Percentiles rank a stretch among this genome's conserved stretches.
Conservation (phyloP, 2,888 invertebrate species). For the Acanthococcus lagerstroemiae region DNA sequence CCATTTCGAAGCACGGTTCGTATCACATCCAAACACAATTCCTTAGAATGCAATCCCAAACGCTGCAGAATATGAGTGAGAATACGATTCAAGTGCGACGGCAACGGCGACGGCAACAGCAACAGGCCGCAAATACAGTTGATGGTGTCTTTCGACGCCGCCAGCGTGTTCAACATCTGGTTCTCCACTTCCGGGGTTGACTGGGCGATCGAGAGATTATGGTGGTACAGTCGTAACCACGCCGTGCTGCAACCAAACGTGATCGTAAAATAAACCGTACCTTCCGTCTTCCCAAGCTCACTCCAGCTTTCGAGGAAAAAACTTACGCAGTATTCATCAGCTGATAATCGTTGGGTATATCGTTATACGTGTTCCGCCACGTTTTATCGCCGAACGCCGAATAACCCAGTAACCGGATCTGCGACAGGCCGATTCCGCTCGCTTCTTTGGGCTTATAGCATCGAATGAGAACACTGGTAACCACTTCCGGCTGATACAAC, state of each 20-base stretch:
- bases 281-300: background rate
- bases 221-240: constrained; percentile 18
- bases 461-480: constrained; percentile 66
- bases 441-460: constrained; percentile 78
- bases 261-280: background rate
- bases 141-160: constrained; percentile 43
- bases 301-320: background rate
- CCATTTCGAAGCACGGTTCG: constrained; percentile 51
- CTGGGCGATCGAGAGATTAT: constrained; percentile 4
- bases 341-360: constrained; percentile 21
- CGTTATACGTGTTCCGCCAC: constrained; percentile 17
- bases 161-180: constrained; percentile 38
- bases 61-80: constrained; percentile 60
- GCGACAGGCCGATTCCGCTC: constrained; percentile 78
- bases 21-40: constrained; percentile 50
- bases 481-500: constrained; percentile 72
- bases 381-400: constrained; percentile 27
- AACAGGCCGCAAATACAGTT: constrained; percentile 47
- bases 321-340: constrained; percentile 22
- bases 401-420: constrained; percentile 69
- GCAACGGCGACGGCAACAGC: constrained; percentile 54
- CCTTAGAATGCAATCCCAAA: constrained; percentile 55
- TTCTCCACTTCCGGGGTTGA: background rate
- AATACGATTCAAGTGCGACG: constrained; percentile 52
- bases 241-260: constrained; percentile 5